Evolutionary conservation across 2,888 invertebrate species (phyloP), one percentile per base, ranked within the genome.

Genomic region (Drosophila peninsularis): DNA sequence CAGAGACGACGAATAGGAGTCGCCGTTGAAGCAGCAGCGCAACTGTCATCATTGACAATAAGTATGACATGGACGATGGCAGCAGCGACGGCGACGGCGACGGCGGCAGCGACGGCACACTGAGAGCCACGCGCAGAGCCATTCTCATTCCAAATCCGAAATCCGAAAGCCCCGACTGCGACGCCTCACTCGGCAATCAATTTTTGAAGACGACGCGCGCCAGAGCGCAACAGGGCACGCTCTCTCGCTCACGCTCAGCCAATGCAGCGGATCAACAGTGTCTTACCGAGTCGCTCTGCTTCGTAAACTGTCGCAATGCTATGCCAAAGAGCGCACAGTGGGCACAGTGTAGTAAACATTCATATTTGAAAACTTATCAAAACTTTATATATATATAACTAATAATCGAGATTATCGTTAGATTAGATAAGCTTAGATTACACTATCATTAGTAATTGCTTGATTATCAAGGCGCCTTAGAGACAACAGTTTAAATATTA

Each of bases 31-130:
- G 72, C 78, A 74, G 76, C 82, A 82, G 82, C 80, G 76, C 78
- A 89, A 88, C 91, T 91, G 90, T 91, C 90, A 91, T 91, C 91
- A 91, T 90, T 90, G 91, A 90, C 90, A 91, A 91, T 91, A 91
- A 91, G 91, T 91, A 89, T 91, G 91, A 91, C 90, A 90, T 77
- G 83, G 85, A 57, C 71, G 72, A 67, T 45, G 76, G 70, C 70
- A 65, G 52, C 68, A 52, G 65, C 56, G 52, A 45, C 60, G 80
- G 62, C 39, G 24, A 52, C 55, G 36, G 10, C n/a, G 30, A 37
- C 45, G 19, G 50, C 54, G 70, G 36, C 62, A 44, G 21, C 45
- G 42, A 60, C 53, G 63, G 68, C 78, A 52, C 60, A 63, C 82
- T 81, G 88, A 88, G 83, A 88, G 88, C 71, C 88, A 80, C 88